Evolutionary conservation across 1,140 invertebrate species (phyloP), one percentile per base, ranked within the genome.

Genomic region (Elysia chlorotica): DNA sequence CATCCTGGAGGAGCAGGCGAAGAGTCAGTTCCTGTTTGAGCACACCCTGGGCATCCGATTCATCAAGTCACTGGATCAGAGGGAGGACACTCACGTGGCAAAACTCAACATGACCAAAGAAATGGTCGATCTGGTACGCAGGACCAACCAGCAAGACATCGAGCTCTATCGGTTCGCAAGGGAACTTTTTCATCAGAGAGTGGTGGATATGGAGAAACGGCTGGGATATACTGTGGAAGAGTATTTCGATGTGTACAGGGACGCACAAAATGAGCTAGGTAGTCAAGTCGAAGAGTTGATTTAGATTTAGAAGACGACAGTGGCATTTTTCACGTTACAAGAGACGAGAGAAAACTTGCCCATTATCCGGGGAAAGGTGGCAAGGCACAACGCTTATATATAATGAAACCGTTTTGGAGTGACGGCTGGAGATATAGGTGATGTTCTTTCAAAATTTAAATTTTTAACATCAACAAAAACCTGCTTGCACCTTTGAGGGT

Each of bases 21-120:
- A 95, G 74, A 95, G 94, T 35, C 97, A 99, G 87, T 96, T 96
- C 83, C 92, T 99, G 41, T 99, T 99, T 87, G 97, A 99, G 86
- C 92, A 96, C 87, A 97, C 95, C n/a, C 99, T 99, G 86, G 93
- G 95, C 85, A 89, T 99, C 81, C 90, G 93, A 54, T 87, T 86
- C 65, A 59, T 76, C 17, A 72, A 75, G 6, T 70, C 81, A 38
- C 86, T 83, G 71, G 57, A 54, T 19, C 81, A 85, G 68, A 73
- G 69, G 21, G 78, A 80, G 14, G 71, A 73, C 21, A 89, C 88
- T 17, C 85, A 86, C 65, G 84, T 82, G 61, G 82, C 81, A 67
- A 79, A 74, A 48, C 81, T 83, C 91, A 81, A 90, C 91, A 88
- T 98, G 61, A 91, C 90, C 41, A 84, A 90, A 0, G 90, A 92